phyloP scores from a whole-genome alignment of 2,113 vertebrate genomes.

The Eolophus roseicapilla region DNA sequence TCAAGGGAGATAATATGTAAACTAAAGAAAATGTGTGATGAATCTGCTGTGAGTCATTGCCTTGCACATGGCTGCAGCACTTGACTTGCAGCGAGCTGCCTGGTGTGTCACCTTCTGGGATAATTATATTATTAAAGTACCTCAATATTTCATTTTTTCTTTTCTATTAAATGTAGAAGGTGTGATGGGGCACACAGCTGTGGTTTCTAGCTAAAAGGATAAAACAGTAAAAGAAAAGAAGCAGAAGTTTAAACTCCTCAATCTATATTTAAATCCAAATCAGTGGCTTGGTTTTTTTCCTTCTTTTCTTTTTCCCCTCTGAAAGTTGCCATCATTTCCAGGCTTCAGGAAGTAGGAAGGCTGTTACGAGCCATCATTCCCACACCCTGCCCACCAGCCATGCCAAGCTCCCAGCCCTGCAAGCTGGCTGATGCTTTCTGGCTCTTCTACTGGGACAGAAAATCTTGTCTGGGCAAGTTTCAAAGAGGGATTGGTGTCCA shows the following conservation, averaged over 20 bases:
- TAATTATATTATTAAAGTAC: background rate
- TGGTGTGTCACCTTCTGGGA: background rate
- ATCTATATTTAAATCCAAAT: background rate
- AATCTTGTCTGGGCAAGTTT: conserved; percentile 39
- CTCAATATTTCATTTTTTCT: background rate
- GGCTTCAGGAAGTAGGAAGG: background rate
- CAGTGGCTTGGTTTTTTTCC: background rate
- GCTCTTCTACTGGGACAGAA: conserved; percentile 15
- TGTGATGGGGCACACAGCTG: rapidly evolving
- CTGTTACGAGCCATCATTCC: background rate
- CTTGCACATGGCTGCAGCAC: background rate
- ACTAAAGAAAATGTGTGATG: background rate
- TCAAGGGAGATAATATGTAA: background rate
- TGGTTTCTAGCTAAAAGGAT: background rate
- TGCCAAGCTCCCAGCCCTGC: background rate
- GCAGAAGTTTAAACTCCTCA: background rate
- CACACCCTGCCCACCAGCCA: conserved; percentile 11
- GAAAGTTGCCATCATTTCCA: background rate
- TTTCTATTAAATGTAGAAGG: background rate
- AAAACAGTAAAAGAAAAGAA: background rate
- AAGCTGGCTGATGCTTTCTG: conserved; percentile 17
- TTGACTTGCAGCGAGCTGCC: background rate
- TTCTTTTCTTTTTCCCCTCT: rapidly evolving
- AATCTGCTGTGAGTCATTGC: background rate
- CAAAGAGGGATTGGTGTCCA: background rate